Base-by-base conservation (phyloP, 2,113 vertebrate genomes). In the Austrofundulus limnaeus region DNA sequence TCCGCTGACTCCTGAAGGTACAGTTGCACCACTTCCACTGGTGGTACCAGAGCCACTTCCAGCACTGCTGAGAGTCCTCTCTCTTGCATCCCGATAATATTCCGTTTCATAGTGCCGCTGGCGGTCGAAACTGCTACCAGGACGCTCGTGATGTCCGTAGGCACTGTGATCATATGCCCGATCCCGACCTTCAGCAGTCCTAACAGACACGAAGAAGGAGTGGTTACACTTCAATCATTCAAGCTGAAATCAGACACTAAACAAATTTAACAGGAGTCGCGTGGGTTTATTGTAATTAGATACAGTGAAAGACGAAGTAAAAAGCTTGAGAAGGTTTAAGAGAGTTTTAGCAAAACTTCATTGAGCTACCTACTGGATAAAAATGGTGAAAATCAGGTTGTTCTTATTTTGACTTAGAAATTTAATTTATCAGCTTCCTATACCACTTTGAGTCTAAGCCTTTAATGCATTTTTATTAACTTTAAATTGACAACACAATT, bases 111-210 rank as follows among this genome's bases (percentile, higher is more conserved):
- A 99, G 92, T 99, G 97, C 80, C 96, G 93, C 28, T 96, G 96
- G 59, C 96, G 94, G 88, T 99, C 97, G 86, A 99, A 99, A 83
- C 93, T 92, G 93, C 94, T 80, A 90, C 94, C 94, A 81, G 95
- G 94, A 82, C 97, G 95, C 89, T 99, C 97, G 71, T 99, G 97
- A 93, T 98, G 97, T 95, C 96, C 97, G 89, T 99, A 99, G 93
- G 95, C 94, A 94, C 94, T 94, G 92, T 98, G 97, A 92, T 99
- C 97, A 83, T 98, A 99, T 81, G 94, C 90, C 91, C 96, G 95
- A 88, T 99, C 97, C 90, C 96, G 95, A 91, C 93, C 95, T 79
- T 99, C 97, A 86, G 96, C 93, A 90, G 95, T 93, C 94, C 97
- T 98, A 93, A 42, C 49, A 77, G 70, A 85, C 47, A 75, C 87